These are phyloP conservation scores for Zaprionus vittiger DNA, from an alignment of 1,140 invertebrate genomes.

Conservation along the genomic window DNA sequence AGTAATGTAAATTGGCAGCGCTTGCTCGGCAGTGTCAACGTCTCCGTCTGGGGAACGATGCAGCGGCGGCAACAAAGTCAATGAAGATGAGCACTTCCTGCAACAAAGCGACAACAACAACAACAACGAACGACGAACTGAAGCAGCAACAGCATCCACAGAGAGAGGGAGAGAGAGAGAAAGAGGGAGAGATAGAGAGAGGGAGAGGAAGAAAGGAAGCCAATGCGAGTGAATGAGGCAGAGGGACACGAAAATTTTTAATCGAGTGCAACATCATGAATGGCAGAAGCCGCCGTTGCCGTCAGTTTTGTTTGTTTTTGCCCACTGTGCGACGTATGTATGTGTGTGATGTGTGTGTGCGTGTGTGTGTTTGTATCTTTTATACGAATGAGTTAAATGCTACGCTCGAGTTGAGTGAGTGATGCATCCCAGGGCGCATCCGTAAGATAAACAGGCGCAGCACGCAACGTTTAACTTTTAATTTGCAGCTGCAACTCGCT, in stretches of 20 bases:
- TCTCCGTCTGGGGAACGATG: constrained; percentile 35
- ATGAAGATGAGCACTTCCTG: constrained; percentile 82
- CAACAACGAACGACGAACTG: constrained; percentile 26
- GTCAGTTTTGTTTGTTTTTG: constrained; percentile 67
- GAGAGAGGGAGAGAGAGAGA: not conserved
- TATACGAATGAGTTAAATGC: constrained; percentile 82
- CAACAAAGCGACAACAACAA: constrained; percentile 74
- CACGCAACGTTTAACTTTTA: constrained; percentile 82
- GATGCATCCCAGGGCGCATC: constrained; percentile 82
- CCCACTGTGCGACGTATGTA: constrained; percentile 10
- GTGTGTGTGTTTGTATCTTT: constrained; percentile 64
- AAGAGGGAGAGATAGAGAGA: not conserved
- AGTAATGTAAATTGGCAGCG: constrained; percentile 70
- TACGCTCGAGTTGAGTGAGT: constrained; percentile 82
- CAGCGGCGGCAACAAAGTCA: constrained; percentile 74
- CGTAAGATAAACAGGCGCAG: constrained; percentile 81
- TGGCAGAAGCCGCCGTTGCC: constrained; percentile 60
- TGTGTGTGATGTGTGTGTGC: constrained; percentile 11
- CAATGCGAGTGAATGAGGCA: not conserved
- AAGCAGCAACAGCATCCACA: constrained; percentile 28
- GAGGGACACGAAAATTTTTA: constrained; percentile 69
- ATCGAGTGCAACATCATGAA: constrained; percentile 79
- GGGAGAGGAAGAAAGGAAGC: not conserved
- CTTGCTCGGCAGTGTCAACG: constrained; percentile 47
- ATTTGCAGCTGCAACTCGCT: constrained; percentile 67